A percentile compares a stretch with the other conserved stretches of the same genome.
These are phyloP conservation scores for Cantharis flavilabris DNA, from an alignment of 2,888 invertebrate genomes.

Conservation along the genomic window DNA sequence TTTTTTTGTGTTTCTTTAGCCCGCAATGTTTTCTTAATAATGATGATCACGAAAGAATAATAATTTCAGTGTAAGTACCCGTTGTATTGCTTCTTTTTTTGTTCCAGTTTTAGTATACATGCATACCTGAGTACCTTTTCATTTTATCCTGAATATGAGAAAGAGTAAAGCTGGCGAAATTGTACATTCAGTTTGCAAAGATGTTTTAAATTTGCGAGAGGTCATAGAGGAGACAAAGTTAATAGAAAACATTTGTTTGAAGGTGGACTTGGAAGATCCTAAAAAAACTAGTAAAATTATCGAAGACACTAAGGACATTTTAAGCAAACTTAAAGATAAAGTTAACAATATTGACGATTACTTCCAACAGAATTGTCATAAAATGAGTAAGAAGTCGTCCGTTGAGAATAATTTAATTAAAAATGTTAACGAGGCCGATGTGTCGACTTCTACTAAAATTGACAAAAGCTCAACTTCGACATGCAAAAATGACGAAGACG, in stretches of 20 bases:
- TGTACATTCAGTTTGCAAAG: constrained; percentile 28
- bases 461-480: background rate
- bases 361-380: constrained; percentile 30
- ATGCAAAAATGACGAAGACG: background rate
- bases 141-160: constrained; percentile 12
- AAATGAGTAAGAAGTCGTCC: background rate
- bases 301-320: constrained; percentile 31
- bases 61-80: background rate
- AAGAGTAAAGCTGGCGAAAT: constrained; percentile 12
- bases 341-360: constrained; percentile 26
- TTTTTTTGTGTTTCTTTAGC: background rate
- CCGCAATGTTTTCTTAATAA: background rate
- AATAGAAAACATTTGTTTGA: constrained; percentile 18
- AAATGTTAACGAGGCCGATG: background rate
- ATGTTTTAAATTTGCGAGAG: constrained; percentile 29
- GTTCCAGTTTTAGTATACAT: constrained; percentile 1
- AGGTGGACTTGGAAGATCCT: constrained; percentile 21
- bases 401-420: background rate
- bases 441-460: background rate
- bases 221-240: constrained; percentile 25
- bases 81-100: background rate
- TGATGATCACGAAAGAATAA: constrained; percentile 1
- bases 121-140: background rate
- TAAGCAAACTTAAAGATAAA: constrained; percentile 29
- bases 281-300: constrained; percentile 21